phyloP scores from a whole-genome alignment of 2,888 invertebrate species.

The Noctua janthina region DNA sequence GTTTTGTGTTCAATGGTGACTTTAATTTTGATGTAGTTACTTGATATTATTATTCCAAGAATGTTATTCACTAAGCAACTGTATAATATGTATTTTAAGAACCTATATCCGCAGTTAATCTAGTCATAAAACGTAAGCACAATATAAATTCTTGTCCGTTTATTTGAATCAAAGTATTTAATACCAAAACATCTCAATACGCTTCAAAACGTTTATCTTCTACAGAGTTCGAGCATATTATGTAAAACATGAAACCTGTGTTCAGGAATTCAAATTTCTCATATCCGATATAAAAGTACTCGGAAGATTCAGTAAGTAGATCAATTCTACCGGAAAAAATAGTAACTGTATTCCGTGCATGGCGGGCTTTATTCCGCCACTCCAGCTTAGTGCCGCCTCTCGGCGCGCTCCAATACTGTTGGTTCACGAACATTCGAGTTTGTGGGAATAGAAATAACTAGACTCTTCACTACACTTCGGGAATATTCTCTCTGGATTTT shows the following conservation, averaged over 20 bases:
- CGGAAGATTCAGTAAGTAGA: constrained; percentile 50
- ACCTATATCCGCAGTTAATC: not conserved
- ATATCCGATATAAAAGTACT: constrained; percentile 54
- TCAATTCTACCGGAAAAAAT: constrained; percentile 63
- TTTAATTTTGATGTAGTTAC: constrained; percentile 1
- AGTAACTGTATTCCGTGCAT: constrained; percentile 55
- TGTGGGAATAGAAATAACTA: constrained; percentile 56
- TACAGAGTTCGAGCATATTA: constrained; percentile 18
- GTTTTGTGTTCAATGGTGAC: constrained; percentile 31
- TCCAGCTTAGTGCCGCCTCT: constrained; percentile 65
- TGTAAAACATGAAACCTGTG: constrained; percentile 34
- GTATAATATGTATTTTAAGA: not conserved
- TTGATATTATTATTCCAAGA: not conserved
- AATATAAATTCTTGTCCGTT: constrained; percentile 9
- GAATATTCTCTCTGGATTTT: constrained; percentile 52
- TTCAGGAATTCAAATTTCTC: constrained; percentile 61
- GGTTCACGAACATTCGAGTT: constrained; percentile 59
- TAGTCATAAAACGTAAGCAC: not conserved
- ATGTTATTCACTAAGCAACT: not conserved
- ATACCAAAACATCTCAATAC: constrained; percentile 15
- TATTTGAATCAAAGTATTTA: constrained; percentile 14
- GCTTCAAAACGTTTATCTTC: constrained; percentile 8
- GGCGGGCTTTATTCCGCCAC: constrained; percentile 57
- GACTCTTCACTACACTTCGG: constrained; percentile 55
- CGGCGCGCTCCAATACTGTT: constrained; percentile 50